phyloP scores from a whole-genome alignment of 2,888 invertebrate species.

The Campaea margaritaria region DNA sequence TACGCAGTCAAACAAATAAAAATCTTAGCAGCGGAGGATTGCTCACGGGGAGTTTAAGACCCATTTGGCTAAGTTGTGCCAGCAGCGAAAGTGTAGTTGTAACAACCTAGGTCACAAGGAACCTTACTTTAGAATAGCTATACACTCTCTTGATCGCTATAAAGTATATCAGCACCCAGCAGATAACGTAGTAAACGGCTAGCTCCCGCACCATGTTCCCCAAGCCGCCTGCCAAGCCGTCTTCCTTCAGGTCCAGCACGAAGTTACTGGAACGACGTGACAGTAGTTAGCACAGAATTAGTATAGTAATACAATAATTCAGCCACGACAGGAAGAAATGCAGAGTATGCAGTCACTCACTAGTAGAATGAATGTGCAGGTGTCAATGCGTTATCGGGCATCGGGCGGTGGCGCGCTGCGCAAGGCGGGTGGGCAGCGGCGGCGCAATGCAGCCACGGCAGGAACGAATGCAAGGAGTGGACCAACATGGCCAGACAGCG shows the following conservation, averaged over 20 bases:
- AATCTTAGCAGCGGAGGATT: no score
- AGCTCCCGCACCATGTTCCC: slow-evolving; percentile 73
- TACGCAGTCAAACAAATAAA: no score
- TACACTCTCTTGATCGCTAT: slow-evolving; percentile 73
- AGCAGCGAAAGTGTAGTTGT: no score
- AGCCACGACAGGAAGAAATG: neutral
- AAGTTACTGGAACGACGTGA: slow-evolving; percentile 62
- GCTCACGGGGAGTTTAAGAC: no score
- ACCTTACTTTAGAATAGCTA: slow-evolving; percentile 73
- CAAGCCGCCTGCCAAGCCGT: slow-evolving; percentile 65
- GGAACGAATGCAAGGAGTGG: slow-evolving; percentile 72
- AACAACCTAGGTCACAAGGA: no score
- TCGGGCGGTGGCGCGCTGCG: slow-evolving; percentile 71
- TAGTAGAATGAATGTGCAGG: slow-evolving; percentile 76
- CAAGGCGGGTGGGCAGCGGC: slow-evolving; percentile 68
- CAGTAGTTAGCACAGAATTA: neutral
- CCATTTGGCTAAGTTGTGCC: no score
- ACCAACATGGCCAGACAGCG: slow-evolving; percentile 71
- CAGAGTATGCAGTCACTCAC: slow-evolving; percentile 56
- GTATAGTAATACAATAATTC: neutral
- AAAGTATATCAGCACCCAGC: slow-evolving; percentile 73
- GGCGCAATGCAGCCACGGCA: slow-evolving; percentile 81
- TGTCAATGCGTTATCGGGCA: slow-evolving; percentile 65
- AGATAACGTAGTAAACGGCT: slow-evolving; percentile 65
- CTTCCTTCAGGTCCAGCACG: slow-evolving; percentile 68